A percentile compares a stretch with the other conserved stretches of the same genome.
Conservation (phyloP, 1,140 invertebrate species). For the Halesus radiatus region DNA sequence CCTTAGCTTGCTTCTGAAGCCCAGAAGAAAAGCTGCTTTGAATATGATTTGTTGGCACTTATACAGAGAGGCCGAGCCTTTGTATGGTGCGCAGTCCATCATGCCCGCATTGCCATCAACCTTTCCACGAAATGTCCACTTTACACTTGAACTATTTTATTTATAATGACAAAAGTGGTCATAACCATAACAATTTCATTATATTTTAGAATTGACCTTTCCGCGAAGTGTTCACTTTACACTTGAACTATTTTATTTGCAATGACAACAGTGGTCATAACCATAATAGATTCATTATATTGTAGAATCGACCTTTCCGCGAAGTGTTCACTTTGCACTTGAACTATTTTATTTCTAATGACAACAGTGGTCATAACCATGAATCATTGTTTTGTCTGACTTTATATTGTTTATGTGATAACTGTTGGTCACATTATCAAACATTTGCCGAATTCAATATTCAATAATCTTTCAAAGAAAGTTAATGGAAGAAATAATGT, state of each 20-base stretch:
- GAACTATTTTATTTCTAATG: not conserved
- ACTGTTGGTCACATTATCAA: no score
- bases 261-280: not conserved
- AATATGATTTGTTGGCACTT: slow-evolving; percentile 9
- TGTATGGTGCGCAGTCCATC: slow-evolving; percentile 41
- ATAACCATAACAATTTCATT: no score
- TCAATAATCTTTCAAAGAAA: no score
- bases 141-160: not conserved
- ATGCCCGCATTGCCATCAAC: not conserved
- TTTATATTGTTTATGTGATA: no score
- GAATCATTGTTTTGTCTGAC: no score
- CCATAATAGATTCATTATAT: no score
- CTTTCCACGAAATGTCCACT: not conserved
- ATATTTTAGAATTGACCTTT: not conserved
- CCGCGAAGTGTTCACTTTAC: not conserved
- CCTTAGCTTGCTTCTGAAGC: slow-evolving; percentile 34
- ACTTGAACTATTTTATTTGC: not conserved
- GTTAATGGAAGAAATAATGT: no score
- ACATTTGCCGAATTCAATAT: no score
- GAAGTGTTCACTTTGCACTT: slow-evolving; percentile 4
- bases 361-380: no score
- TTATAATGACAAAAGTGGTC: not conserved
- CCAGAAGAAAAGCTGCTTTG: slow-evolving; percentile 40
- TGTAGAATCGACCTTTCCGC: not conserved
- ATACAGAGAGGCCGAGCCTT: not conserved